Evolutionary conservation across 2,113 vertebrate species (phyloP), one percentile per base, ranked within the genome.

Genomic region (Pongo abelii): DNA sequence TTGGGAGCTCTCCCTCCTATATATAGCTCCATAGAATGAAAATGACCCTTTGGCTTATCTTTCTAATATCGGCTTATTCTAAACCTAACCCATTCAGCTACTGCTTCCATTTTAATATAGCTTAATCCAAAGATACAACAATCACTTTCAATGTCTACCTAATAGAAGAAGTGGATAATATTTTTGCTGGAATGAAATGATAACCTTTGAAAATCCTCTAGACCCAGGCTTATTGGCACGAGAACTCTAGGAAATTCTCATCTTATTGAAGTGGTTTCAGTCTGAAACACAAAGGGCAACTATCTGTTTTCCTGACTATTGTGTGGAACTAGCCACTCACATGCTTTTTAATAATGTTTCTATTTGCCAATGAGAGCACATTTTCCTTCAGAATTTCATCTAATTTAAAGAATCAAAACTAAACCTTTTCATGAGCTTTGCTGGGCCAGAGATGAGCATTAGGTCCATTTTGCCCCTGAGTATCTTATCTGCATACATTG

Each of bases 61-160:
- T 22, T 96, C 48, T 23, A 89, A 59, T 70, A 79, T 17, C 83
- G 38, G 32, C 55, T 96, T 94, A 94, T 90, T 93, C 77, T 95
- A 85, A 96, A 93, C 78, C 77, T 80, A 93, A 88, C 91, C 35
- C 52, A 92, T 94, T 95, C 25, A 30, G 25, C 64, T 77, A 74
- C 87, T 86, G 38, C 20, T 87, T 97, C 22, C 84, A 90, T 94
- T 97, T 98, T 98, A 97, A 96, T 94, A 97, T 8, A 96, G 12
- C 46, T 97, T 95, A 94, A 92, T 43, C 2, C 4, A 87, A 94
- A 96, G 88, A 95, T 93, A 50, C 38, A 97, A 95, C 50, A 95
- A 93, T 96, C 61, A 77, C 9, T 77, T 93, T 61, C 46, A 90
- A 61, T 89, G 10, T 91, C 93, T 95, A 95, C 59, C 43, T 25